These are phyloP conservation scores for Corythornis leucogaster DNA, from an alignment of 2,797 vertebrate species.

Conservation along the genomic window DNA sequence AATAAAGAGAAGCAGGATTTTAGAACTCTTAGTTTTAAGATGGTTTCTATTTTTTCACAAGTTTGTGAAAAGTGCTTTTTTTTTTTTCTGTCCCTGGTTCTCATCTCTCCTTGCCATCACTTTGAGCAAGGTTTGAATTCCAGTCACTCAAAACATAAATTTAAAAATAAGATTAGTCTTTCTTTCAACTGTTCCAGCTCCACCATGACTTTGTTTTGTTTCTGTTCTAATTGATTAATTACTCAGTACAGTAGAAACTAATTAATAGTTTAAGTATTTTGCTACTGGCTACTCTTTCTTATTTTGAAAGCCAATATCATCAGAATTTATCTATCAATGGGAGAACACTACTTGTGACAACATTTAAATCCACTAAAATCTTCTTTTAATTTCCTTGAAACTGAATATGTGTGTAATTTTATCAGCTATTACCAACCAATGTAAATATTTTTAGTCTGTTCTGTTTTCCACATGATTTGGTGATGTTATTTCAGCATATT, in stretches of 20 bases:
- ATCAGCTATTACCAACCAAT: neutral
- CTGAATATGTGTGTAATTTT: neutral
- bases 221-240: neutral
- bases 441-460: neutral
- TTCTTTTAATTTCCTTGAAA: neutral
- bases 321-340: neutral
- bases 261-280: constrained; percentile 14
- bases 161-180: neutral
- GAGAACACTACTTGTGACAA: neutral
- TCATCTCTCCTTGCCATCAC: neutral
- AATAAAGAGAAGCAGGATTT: neutral
- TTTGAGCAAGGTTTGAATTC: neutral
- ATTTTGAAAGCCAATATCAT: constrained; percentile 15
- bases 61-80: neutral
- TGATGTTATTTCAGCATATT: neutral
- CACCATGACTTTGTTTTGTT: neutral
- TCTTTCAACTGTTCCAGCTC: neutral
- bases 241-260: neutral
- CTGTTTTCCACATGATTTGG: neutral
- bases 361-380: constrained; percentile 24
- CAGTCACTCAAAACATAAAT: neutral
- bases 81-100: neutral
- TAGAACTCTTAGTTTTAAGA: neutral
- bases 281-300: neutral
- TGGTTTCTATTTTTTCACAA: neutral